These are phyloP conservation scores for Onychorhynchus coronatus DNA, from an alignment of 2,113 vertebrate genomes.

Conservation along the genomic window DNA sequence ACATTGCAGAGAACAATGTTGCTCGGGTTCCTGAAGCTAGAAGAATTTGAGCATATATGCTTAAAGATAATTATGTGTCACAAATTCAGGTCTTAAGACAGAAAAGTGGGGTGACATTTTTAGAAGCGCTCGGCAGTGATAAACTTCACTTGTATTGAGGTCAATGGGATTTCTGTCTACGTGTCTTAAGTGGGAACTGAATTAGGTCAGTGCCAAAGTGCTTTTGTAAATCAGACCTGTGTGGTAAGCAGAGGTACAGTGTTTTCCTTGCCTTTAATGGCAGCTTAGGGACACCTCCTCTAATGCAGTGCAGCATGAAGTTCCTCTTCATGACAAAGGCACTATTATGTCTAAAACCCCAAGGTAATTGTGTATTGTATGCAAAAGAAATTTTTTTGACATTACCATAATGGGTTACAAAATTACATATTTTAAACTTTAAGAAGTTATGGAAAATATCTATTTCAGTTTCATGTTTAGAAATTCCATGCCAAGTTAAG, in stretches of 20 bases:
- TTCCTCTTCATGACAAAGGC: background rate
- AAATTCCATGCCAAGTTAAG: background rate
- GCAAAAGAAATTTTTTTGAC: background rate
- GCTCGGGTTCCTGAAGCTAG: background rate
- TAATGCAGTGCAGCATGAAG: background rate
- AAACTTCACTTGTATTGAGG: background rate
- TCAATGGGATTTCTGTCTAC: slow-evolving; percentile 44
- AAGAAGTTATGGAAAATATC: background rate
- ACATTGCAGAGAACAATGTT: fast-evolving
- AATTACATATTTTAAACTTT: background rate
- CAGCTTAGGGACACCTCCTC: background rate
- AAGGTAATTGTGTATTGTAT: background rate
- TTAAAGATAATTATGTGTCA: background rate
- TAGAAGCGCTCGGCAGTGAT: background rate
- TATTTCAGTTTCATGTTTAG: background rate
- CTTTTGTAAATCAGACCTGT: slow-evolving; percentile 34
- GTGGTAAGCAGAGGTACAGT: background rate
- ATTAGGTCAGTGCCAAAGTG: slow-evolving; percentile 26
- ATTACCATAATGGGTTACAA: background rate
- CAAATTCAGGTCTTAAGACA: background rate
- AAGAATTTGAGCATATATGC: background rate
- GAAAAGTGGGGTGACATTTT: slow-evolving; percentile 11
- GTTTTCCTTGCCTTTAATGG: background rate
- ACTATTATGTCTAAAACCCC: background rate
- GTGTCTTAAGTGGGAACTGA: background rate